Conservation (phyloP, 2,113 vertebrate genomes). For the Rhinolophus sinicus region DNA sequence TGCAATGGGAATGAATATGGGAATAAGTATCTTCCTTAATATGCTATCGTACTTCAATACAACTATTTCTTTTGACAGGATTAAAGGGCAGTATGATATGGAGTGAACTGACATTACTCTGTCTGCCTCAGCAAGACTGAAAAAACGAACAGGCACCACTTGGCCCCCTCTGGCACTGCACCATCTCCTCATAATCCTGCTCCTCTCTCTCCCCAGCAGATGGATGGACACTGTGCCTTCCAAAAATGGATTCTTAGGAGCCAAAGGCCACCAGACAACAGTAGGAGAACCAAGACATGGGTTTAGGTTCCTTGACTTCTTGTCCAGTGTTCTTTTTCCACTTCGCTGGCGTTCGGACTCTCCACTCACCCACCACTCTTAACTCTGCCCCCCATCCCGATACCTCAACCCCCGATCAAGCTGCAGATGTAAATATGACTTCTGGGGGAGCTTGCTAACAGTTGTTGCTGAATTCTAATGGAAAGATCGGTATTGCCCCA, state of each 20-base stretch:
- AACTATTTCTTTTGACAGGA: not conserved
- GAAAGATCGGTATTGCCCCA: constrained; percentile 42
- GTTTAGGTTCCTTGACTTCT: not conserved
- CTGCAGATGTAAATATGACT: not conserved
- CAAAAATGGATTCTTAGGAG: not conserved
- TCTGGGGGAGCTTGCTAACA: not conserved
- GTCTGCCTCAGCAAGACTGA: not conserved
- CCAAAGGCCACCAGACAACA: not conserved
- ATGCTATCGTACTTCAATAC: not conserved
- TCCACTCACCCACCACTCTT: not conserved
- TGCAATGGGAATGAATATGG: not conserved
- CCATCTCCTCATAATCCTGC: not conserved
- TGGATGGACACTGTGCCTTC: not conserved
- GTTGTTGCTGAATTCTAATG: constrained; percentile 6
- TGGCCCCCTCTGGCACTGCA: not conserved
- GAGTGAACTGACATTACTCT: not conserved
- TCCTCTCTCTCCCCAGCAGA: too few relatives aligned
- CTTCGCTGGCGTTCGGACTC: not conserved
- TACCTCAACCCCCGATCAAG: not conserved
- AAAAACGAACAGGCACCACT: not conserved
- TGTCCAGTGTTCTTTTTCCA: not conserved
- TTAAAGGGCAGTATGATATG: not conserved
- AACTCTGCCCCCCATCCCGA: not conserved
- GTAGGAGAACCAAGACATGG: not conserved
- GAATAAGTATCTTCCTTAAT: not conserved